Conservation (phyloP, 2,888 invertebrate species). For the Diaprepes abbreviatus region DNA sequence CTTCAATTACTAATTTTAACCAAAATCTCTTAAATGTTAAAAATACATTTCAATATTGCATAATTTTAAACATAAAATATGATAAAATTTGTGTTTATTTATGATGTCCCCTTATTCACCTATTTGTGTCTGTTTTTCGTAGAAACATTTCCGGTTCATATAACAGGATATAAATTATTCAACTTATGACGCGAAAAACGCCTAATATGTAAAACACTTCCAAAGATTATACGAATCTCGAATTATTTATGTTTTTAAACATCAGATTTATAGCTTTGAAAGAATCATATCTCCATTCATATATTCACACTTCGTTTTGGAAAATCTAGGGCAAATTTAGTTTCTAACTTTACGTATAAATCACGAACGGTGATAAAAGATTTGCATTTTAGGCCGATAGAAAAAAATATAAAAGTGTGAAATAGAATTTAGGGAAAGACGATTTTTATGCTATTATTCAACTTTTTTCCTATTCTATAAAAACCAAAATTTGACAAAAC, state of each 20-base stretch:
- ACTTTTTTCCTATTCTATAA: too few relatives aligned
- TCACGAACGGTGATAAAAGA: neutral
- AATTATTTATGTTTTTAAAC: slow-evolving; percentile 22
- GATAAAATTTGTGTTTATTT: too few relatives aligned
- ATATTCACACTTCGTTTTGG: slow-evolving; percentile 8
- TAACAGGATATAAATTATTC: slow-evolving; percentile 9
- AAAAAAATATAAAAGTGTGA: too few relatives aligned
- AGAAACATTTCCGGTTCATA: slow-evolving; percentile 12
- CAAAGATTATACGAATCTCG: slow-evolving; percentile 1
- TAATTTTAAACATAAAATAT: too few relatives aligned
- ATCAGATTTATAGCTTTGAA: slow-evolving; percentile 9
- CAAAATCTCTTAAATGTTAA: too few relatives aligned
- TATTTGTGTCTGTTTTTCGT: slow-evolving; percentile 2
- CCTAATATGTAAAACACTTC: slow-evolving; percentile 18
- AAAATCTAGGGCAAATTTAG: neutral
- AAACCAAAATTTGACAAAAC: too few relatives aligned
- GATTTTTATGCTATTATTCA: too few relatives aligned
- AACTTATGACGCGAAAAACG: slow-evolving; percentile 7
- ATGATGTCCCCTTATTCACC: neutral
- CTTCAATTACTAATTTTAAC: too few relatives aligned
- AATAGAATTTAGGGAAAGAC: too few relatives aligned
- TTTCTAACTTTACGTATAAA: slow-evolving; percentile 10
- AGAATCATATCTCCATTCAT: slow-evolving; percentile 7
- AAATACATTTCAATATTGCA: too few relatives aligned
- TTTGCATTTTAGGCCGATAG: slow-evolving; percentile 4